Base-by-base conservation (phyloP, 2,888 invertebrate genomes). In the Drosophila falleni region DNA sequence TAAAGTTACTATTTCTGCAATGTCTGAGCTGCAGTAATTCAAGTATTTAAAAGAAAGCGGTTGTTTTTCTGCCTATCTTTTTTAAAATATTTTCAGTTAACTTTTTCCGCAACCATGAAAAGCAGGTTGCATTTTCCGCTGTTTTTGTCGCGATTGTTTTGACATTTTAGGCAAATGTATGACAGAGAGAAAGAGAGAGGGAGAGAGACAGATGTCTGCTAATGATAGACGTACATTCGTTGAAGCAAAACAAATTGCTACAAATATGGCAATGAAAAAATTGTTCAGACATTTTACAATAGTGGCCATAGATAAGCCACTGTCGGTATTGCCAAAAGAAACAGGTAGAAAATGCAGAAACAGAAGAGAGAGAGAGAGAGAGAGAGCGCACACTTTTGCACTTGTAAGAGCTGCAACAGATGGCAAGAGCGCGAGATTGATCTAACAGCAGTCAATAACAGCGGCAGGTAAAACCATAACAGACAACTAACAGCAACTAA, bases 241-340 rank as follows among this genome's bases (percentile, higher is more conserved):
- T 66, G 58, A 75, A 60, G 67, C 75, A 65, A 56, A 65, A 75
- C 75, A 73, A 75, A 75, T 63, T 75, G 61, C 67, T 44, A 55
- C 79, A 70, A 78, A 74, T 62, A 81, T 71, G 78, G 80, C 68
- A 70, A 70, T 49, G 26, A 58, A 79, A 71, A 41, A 53, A 49
- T 44, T 56, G 35, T 39, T 46, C 23, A 70, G 51, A 19, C 50
- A 26, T 5, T 58, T 64, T 56, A 58, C 58, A 49, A 51, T 42
- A 59, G 37, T 56, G 62, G 42, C 44, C 65, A 71, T 35, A 77
- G 78, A 78, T 80, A 80, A 70, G 70, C 53, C 41, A 41, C 33
- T 19, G n/a, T 42, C 26, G 59, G 15, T 46, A 63, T 71, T 55
- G 51, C 54, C 5, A 61, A 61, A 59, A 65, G 58, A 79, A 66